A percentile compares a stretch with the other conserved stretches of the same genome.
phyloP scores from a whole-genome alignment of 2,113 vertebrate genomes.

The Calypte anna region DNA sequence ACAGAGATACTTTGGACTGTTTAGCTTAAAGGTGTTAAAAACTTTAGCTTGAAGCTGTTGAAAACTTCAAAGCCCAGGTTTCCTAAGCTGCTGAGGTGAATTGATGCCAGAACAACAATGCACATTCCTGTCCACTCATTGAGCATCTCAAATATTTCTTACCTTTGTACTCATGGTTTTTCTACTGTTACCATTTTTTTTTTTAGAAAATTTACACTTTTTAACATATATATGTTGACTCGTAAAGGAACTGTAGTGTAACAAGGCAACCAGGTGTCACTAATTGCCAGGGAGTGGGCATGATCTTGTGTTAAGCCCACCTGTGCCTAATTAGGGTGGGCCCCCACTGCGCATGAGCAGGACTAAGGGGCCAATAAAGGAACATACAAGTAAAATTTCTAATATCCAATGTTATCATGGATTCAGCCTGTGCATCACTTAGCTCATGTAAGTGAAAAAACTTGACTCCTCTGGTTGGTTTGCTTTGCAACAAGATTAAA shows the following conservation, averaged over 20 bases:
- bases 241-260: too few species aligned
- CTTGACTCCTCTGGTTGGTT: not conserved
- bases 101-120: not conserved
- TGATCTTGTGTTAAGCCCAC: too few species aligned
- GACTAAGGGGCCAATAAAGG: too few species aligned
- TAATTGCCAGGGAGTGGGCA: too few species aligned
- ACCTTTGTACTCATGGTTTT: not conserved
- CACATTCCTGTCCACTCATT: rapidly evolving
- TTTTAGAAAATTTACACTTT: not conserved
- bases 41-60: not conserved
- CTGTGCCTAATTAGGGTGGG: too few species aligned
- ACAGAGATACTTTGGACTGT: not conserved
- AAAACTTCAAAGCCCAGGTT: not conserved
- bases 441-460: not conserved
- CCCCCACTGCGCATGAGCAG: too few species aligned
- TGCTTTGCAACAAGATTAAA: not conserved
- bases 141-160: not conserved
- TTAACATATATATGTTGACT: too few species aligned
- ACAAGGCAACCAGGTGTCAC: too few species aligned
- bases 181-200: not conserved
- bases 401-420: not conserved
- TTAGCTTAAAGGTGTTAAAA: too few species aligned
- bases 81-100: not conserved
- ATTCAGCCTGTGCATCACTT: not conserved
- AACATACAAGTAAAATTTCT: not conserved